Percentiles rank a stretch among this genome's conserved stretches.
Evolutionary conservation across 1,140 invertebrate species (phyloP).

Genomic region (Gonioctena quinquepunctata): DNA sequence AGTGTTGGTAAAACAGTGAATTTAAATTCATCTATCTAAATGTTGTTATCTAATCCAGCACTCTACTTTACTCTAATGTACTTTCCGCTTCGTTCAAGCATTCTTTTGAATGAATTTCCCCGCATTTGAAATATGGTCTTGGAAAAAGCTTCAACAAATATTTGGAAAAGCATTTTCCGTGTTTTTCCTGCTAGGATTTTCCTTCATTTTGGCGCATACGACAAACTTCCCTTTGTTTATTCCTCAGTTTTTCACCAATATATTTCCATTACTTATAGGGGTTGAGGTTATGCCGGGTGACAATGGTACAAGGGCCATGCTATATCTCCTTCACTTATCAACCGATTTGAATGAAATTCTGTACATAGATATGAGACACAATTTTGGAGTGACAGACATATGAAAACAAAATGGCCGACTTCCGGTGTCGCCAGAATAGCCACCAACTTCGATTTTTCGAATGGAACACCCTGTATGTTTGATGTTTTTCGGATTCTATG

Average conservation of each 20-base stretch:
- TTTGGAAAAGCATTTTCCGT: neutral
- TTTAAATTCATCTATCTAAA: neutral
- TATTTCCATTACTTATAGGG: neutral
- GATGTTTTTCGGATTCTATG: too few species aligned
- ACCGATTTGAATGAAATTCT: too few species aligned
- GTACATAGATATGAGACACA: too few species aligned
- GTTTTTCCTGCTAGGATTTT: neutral
- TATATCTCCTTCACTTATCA: too few species aligned
- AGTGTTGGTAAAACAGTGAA: neutral
- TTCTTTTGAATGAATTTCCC: neutral
- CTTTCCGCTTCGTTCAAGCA: neutral
- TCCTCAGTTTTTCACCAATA: neutral
- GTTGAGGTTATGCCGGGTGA: too few species aligned
- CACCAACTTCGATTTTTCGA: too few species aligned
- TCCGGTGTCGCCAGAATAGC: too few species aligned
- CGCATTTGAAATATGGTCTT: neutral
- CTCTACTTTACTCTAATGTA: neutral
- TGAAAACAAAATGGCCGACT: too few species aligned
- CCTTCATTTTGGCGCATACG: neutral
- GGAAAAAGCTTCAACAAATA: neutral
- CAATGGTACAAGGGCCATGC: too few species aligned
- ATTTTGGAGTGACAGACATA: too few species aligned
- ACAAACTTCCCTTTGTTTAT: neutral
- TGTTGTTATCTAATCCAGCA: neutral
- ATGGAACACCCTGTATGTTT: too few species aligned